Base-by-base conservation (phyloP, 1,140 invertebrate genomes). In the Heliconius melpomene region DNA sequence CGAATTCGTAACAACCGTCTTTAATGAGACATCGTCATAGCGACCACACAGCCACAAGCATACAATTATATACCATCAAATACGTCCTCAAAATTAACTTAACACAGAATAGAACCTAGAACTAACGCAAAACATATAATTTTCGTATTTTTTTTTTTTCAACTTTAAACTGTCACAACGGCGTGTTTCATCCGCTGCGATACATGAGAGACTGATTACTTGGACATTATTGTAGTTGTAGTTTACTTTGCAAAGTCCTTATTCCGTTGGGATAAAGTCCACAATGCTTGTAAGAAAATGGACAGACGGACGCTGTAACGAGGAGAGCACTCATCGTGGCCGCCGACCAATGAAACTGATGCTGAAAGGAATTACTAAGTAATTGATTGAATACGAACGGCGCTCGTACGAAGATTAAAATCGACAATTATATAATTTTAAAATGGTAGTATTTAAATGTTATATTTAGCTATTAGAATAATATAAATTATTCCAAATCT, bases 141-240 rank as follows among this genome's bases (percentile, higher is more conserved):
- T 57, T 57, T 57, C 54, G 54, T 57, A 57, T 9, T 57, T 23
- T 23, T 52, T 23, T 52, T 52, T 57, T 23, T 57, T 52, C 7
- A 18, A 52, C 18, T 72, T 72, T 72, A 75, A 78, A 75, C 52
- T 72, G 60, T 76, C 36, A 54, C 72, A 74, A 72, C 83, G 74
- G 79, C 87, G 88, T 87, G 84, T 84, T 79, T 74, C 81, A 80
- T 66, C 75, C 77, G 32, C 82, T 72, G 74, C 76, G 83, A 82
- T 71, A 71, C 77, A 84, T 83, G 84, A 80, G 82, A 84, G 82
- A 89, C 88, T 89, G 85, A 85, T 89, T 85, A 82, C 75, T 74
- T 38, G 76, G 72, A 75, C 71, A 77, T 79, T 80, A 29, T 11
- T 7, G 50, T 52, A 52, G 50, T 29, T 29, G 13, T 46, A 32